Percentiles rank a stretch among this genome's conserved stretches.
Conservation (phyloP, 53 echinoderm and acorn worm genomes). For the Henricia sp. region DNA sequence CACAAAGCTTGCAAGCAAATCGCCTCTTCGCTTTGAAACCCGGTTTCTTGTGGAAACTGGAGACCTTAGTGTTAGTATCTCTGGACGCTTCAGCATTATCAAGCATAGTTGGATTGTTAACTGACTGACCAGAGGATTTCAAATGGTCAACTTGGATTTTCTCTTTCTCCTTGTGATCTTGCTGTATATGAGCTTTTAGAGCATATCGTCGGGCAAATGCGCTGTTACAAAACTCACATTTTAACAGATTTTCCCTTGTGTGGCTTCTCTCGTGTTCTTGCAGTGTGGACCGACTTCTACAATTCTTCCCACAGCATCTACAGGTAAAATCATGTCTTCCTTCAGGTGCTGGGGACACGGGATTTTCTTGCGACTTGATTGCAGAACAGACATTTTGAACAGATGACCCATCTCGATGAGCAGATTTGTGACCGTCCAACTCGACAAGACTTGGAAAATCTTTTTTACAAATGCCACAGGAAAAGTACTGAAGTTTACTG, state of each 20-base stretch:
- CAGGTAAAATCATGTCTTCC: neutral
- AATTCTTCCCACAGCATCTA: neutral
- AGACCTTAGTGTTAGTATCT: too few species aligned
- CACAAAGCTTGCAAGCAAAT: too few species aligned
- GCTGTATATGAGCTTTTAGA: neutral
- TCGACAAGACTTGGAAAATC: neutral
- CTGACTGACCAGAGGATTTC: neutral
- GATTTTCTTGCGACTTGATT: neutral
- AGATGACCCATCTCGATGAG: neutral
- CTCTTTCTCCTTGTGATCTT: neutral
- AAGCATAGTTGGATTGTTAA: too few species aligned
- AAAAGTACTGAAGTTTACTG: slow-evolving; percentile 7
- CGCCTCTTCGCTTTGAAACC: too few species aligned
- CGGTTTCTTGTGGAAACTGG: too few species aligned
- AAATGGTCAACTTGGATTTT: too few species aligned
- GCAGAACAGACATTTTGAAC: neutral
- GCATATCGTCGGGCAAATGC: neutral
- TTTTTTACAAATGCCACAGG: slow-evolving; percentile 30
- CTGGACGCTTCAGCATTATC: too few species aligned
- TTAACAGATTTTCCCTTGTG: neutral
- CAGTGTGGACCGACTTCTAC: neutral
- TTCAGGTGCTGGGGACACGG: neutral
- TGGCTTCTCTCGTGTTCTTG: neutral
- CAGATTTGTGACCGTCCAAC: neutral
- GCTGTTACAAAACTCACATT: neutral